Conservation (phyloP, 2,888 invertebrate genomes). For the Rhimphoctona megacephalus region DNA sequence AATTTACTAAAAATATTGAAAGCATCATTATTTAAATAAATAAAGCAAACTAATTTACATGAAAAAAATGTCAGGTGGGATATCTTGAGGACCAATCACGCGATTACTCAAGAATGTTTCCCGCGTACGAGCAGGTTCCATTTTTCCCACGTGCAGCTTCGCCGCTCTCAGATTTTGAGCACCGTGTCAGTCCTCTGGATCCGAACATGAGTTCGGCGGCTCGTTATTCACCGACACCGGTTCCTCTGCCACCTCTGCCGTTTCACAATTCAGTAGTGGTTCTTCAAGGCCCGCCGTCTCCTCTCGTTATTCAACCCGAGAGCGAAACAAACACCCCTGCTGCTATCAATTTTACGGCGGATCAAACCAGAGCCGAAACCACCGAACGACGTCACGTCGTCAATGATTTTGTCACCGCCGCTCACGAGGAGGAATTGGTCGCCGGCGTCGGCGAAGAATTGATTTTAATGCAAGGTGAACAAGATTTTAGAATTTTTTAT, state of each 20-base stretch:
- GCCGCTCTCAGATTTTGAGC: slow-evolving; percentile 83
- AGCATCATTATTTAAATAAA: background rate
- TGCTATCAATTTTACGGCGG: slow-evolving; percentile 78
- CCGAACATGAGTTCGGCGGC: slow-evolving; percentile 87
- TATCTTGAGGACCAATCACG: slow-evolving; percentile 82
- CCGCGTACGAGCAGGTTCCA: slow-evolving; percentile 81
- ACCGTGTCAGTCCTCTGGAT: slow-evolving; percentile 83
- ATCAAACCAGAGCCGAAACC: slow-evolving; percentile 75
- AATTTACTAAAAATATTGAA: no score
- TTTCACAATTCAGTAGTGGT: slow-evolving; percentile 82
- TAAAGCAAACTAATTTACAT: no score
- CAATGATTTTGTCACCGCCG: slow-evolving; percentile 79
- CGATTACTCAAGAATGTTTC: slow-evolving; percentile 81
- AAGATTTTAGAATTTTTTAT: background rate
- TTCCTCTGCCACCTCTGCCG: slow-evolving; percentile 81
- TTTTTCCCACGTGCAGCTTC: slow-evolving; percentile 82
- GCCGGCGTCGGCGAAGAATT: slow-evolving; percentile 80
- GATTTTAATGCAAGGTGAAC: slow-evolving; percentile 82
- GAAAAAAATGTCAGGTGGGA: slow-evolving; percentile 78
- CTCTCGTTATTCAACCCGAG: slow-evolving; percentile 80
- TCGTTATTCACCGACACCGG: slow-evolving; percentile 87
- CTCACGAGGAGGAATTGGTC: slow-evolving; percentile 78
- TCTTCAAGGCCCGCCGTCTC: slow-evolving; percentile 82
- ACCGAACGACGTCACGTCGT: slow-evolving; percentile 75
- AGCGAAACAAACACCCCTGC: slow-evolving; percentile 72